A percentile compares a stretch with the other conserved stretches of the same genome.
Conservation (phyloP, 2,113 vertebrate genomes). For the Romanogobio albipinnatus region DNA sequence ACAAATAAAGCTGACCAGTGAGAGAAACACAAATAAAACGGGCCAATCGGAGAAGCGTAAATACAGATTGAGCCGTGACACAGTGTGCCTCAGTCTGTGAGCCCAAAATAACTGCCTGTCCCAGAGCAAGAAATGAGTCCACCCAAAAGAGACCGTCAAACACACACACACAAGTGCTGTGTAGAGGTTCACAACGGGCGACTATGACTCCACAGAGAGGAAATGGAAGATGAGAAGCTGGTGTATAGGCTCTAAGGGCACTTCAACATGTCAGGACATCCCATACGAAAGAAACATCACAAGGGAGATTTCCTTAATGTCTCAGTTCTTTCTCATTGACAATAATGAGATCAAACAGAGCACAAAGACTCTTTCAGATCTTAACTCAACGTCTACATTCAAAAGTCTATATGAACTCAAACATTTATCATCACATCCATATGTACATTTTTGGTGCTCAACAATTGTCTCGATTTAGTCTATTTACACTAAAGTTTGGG, state of each 20-base stretch:
- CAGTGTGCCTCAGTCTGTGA: conserved; percentile 36
- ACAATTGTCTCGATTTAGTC: not conserved
- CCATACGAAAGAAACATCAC: not conserved
- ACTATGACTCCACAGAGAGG: conserved; percentile 16
- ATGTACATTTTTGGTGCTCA: not conserved
- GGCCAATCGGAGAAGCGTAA: conserved; percentile 36
- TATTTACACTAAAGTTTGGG: not conserved
- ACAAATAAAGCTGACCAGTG: conserved; percentile 38
- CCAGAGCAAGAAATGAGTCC: conserved; percentile 14
- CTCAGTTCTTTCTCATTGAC: not conserved
- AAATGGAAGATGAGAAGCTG: not conserved
- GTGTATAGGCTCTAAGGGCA: not conserved
- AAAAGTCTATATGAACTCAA: not conserved
- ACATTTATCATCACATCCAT: not conserved
- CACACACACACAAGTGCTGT: not conserved
- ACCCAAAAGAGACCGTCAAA: conserved; percentile 30
- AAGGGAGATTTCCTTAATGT: not conserved
- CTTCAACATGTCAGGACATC: not conserved
- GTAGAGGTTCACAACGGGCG: conserved; percentile 41
- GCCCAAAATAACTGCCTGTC: conserved; percentile 31
- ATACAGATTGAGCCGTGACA: conserved; percentile 31
- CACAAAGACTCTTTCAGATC: not conserved
- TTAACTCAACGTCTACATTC: not conserved
- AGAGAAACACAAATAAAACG: conserved; percentile 40
- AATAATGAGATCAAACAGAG: not conserved